Conservation (phyloP, 2,113 vertebrate species). For the Neotoma lepida region DNA sequence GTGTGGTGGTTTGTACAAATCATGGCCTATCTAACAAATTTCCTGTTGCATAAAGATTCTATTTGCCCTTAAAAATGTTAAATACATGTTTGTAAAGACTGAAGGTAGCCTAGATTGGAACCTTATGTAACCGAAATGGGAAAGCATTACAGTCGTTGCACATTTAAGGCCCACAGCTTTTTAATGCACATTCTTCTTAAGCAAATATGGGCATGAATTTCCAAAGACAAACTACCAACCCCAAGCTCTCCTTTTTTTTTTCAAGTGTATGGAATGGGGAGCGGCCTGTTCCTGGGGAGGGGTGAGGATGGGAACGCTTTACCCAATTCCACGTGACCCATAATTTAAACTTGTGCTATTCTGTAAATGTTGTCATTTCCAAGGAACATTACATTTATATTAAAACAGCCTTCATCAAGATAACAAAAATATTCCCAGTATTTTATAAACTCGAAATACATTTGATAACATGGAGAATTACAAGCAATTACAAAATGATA, state of each 20-base stretch:
- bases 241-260: constrained; percentile 60
- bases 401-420: constrained; percentile 71
- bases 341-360: constrained; percentile 55
- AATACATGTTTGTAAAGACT: constrained; percentile 69
- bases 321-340: constrained; percentile 27
- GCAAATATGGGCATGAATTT: constrained; percentile 65
- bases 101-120: constrained; percentile 72
- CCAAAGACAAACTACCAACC: constrained; percentile 58
- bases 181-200: constrained; percentile 53
- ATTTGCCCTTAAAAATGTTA: constrained; percentile 72
- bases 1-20: constrained; percentile 63
- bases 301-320: constrained; percentile 44
- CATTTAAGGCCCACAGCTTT: constrained; percentile 34
- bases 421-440: constrained; percentile 62
- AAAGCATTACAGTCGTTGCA: constrained; percentile 51
- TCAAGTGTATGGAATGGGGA: constrained; percentile 25
- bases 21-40: constrained; percentile 76
- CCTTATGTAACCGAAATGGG: constrained; percentile 58
- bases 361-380: constrained; percentile 57
- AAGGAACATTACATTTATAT: constrained; percentile 64
- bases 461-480: constrained; percentile 72
- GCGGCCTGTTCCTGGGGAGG: background rate
- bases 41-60: constrained; percentile 72
- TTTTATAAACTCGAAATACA: constrained; percentile 56
- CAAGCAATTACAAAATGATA: constrained; percentile 75